A percentile compares a stretch with the other conserved stretches of the same genome.
Conservation (phyloP, 1,140 invertebrate species). For the Sinonovacula constricta region DNA sequence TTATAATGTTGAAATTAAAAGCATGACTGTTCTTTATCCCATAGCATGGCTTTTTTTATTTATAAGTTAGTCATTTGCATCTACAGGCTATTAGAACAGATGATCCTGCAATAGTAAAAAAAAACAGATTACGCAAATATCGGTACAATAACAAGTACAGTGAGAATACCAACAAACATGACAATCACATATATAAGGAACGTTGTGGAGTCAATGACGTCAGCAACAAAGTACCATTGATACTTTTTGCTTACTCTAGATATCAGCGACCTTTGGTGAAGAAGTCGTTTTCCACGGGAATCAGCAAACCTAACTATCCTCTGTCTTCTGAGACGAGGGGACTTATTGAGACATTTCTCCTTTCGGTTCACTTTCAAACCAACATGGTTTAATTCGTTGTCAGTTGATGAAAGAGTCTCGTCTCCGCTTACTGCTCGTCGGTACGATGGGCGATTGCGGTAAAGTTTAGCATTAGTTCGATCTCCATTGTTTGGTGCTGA, state of each 20-base stretch:
- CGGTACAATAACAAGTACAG: slow-evolving; percentile 69
- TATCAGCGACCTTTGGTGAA: slow-evolving; percentile 8
- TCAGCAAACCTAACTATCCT: background rate
- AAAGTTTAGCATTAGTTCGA: background rate
- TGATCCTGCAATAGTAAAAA: no score
- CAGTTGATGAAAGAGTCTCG: background rate
- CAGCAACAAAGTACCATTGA: slow-evolving; percentile 72
- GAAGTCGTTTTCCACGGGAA: background rate
- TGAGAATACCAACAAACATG: slow-evolving; percentile 64
- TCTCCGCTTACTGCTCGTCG: slow-evolving; percentile 12
- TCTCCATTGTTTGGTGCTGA: background rate
- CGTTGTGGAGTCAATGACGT: slow-evolving; percentile 65
- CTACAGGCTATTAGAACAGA: no score
- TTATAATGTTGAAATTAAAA: no score
- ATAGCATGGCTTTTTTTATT: no score
- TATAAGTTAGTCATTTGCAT: no score
- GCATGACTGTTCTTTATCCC: no score
- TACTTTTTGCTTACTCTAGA: slow-evolving; percentile 46
- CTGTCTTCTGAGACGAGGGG: background rate
- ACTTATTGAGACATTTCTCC: no score
- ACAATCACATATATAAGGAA: slow-evolving; percentile 68
- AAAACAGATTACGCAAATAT: slow-evolving; percentile 11
- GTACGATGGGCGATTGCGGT: slow-evolving; percentile 24
- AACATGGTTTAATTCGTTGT: background rate
- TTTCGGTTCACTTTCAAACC: no score